Evolutionary conservation across 53 echinoderm and acorn worm genomes (phyloP).

Genomic region (Actinopyga echinites): DNA sequence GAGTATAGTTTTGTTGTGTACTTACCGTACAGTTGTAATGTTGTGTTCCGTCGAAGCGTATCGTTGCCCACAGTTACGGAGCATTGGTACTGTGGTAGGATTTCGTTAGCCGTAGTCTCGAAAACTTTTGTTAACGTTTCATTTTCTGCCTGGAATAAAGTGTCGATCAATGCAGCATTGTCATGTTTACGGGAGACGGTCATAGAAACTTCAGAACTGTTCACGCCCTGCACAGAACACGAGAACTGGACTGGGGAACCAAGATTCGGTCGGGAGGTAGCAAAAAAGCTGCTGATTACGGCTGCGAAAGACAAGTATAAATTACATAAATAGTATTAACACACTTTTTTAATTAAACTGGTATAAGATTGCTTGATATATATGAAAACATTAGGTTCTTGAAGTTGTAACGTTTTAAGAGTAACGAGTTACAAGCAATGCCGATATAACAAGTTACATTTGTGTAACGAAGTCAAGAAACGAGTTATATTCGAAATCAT

Average conservation of each 20-base stretch:
- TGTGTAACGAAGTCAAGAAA: no score
- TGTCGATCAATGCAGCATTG: neutral
- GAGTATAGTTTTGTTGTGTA: no score
- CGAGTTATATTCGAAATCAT: no score
- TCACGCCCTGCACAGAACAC: neutral
- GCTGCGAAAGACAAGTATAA: neutral
- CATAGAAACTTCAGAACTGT: neutral
- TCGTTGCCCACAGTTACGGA: neutral
- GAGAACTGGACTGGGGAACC: neutral
- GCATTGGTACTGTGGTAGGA: neutral
- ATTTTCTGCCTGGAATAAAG: neutral
- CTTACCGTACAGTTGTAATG: neutral
- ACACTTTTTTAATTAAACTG: no score
- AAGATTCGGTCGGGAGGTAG: constrained; percentile 3
- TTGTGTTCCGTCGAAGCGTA: neutral
- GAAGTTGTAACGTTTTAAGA: no score
- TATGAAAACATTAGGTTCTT: no score
- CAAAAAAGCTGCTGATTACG: neutral
- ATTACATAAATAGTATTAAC: neutral
- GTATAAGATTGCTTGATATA: no score
- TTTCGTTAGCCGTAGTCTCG: neutral
- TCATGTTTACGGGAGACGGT: neutral
- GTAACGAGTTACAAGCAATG: no score
- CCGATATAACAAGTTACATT: no score
- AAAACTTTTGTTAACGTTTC: neutral